Conservation (phyloP, 2,797 vertebrate species). For the Molothrus aeneus region DNA sequence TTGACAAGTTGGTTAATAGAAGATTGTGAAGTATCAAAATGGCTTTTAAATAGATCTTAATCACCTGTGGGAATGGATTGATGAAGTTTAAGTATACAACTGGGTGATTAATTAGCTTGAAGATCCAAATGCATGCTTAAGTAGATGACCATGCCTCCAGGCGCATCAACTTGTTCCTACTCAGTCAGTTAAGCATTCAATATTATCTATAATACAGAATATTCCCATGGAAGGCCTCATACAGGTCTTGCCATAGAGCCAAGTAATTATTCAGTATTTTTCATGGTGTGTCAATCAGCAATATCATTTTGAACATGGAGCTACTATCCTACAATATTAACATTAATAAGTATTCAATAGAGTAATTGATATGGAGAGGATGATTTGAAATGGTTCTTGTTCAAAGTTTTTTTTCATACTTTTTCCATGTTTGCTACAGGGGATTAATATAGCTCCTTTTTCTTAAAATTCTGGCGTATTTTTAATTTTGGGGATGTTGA, state of each 20-base stretch:
- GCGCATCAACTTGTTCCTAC: slow-evolving; percentile 59
- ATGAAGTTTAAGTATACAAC: slow-evolving; percentile 67
- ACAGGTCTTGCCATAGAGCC: slow-evolving; percentile 49
- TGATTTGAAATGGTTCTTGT: not conserved
- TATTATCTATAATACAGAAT: slow-evolving; percentile 58
- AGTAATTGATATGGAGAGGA: not conserved
- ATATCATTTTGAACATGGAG: not conserved
- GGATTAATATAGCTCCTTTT: not conserved
- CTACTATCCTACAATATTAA: not conserved
- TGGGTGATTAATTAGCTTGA: slow-evolving; percentile 74
- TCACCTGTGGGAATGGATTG: slow-evolving; percentile 65
- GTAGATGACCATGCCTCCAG: slow-evolving; percentile 70
- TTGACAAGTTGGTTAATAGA: slow-evolving; percentile 47
- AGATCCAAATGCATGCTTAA: slow-evolving; percentile 71
- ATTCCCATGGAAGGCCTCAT: slow-evolving; percentile 45
- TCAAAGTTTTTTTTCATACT: fast-evolving
- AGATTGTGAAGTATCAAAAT: slow-evolving; percentile 55
- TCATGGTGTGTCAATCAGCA: not conserved
- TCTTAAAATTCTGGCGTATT: not conserved
- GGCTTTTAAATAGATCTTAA: slow-evolving; percentile 69
- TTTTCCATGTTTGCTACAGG: not conserved
- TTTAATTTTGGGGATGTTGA: not conserved
- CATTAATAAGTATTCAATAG: not conserved
- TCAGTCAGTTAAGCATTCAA: slow-evolving; percentile 69
- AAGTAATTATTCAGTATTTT: slow-evolving; percentile 8